Evolutionary conservation across 2,113 vertebrate species (phyloP), one percentile per base, ranked within the genome.

Genomic region (Cololabis saira): DNA sequence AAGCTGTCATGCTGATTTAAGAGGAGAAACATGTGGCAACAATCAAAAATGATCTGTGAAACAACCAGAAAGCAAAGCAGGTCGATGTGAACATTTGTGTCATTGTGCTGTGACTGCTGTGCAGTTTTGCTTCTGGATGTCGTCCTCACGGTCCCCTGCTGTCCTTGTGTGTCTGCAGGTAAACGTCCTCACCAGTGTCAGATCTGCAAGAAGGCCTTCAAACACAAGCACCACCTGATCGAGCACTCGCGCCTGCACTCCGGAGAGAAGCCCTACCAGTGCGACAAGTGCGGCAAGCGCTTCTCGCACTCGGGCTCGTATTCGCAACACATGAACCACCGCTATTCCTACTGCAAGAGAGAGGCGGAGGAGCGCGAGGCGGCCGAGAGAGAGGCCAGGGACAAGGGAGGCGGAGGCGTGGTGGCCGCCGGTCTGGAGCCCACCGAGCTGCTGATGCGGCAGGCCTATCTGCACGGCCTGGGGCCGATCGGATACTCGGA

Each of bases 261-360:
- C 0, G 97, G 97, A 63, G 97, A 98, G 90, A 98, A 98, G 79
- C 97, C 84, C 0, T 86, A 86, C 48, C 84, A 86, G 78, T 86
- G 84, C 3, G 84, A 86, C 61, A 86, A 86, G 89, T 98, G 97
- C 22, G 96, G 97, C 69, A 98, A 98, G 66, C 95, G 97, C 86
- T 98, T 98, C 93, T 98, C 97, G 0, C 97, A 98, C 88, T 98
- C 97, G 5, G 97, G 97, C 63, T 99, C 97, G 13, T 98, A 99
- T 89, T 99, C 97, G 0, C 97, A 99, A 93, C 97, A 99, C 94
- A 99, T 99, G 97, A 99, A 99, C 87, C 97, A 99, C 91, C 95
- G 97, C 73, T 99, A 99, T 91, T 98, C 96, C 42, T 99, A 99
- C 95, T 99, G 97, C 94, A 98, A 98, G 92, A 90, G 97, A 76